Conservation (phyloP, 2,113 vertebrate species). For the Ptilorrhoa leucosticta region DNA sequence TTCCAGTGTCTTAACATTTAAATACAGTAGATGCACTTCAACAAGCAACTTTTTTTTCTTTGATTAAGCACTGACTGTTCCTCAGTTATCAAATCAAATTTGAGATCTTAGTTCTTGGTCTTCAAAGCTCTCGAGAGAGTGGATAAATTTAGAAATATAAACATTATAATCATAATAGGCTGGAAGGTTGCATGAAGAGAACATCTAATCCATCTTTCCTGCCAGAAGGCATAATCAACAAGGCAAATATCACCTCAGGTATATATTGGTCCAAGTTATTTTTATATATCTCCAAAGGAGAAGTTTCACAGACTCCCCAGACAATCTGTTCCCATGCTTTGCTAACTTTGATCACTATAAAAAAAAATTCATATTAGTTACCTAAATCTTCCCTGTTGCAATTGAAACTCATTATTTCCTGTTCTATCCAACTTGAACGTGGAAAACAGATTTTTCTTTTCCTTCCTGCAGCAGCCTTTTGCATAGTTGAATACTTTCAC, state of each 20-base stretch:
- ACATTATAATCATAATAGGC: neutral
- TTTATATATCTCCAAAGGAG: conserved; percentile 7
- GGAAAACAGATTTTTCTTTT: conserved; percentile 11
- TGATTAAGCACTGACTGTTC: conserved; percentile 31
- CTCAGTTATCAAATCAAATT: conserved; percentile 25
- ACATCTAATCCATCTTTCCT: conserved; percentile 21
- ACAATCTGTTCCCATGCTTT: neutral
- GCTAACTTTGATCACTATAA: neutral
- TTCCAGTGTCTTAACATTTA: conserved; percentile 13
- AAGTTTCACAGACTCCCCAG: neutral
- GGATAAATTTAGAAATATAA: conserved; percentile 22
- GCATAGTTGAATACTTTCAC: neutral
- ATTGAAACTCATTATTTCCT: conserved; percentile 3
- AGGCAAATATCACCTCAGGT: neutral
- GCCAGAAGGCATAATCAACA: conserved; percentile 36
- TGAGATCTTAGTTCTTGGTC: conserved; percentile 17
- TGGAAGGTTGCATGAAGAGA: conserved; percentile 5
- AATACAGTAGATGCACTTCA: conserved; percentile 3
- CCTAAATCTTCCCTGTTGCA: conserved; percentile 4
- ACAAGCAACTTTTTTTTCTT: neutral
- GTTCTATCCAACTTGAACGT: neutral
- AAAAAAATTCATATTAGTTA: neutral
- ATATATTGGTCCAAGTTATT: neutral
- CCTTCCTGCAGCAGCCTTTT: neutral
- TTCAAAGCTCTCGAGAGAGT: neutral